Conservation (phyloP, 2,888 invertebrate species). For the Chironomus riparius region DNA sequence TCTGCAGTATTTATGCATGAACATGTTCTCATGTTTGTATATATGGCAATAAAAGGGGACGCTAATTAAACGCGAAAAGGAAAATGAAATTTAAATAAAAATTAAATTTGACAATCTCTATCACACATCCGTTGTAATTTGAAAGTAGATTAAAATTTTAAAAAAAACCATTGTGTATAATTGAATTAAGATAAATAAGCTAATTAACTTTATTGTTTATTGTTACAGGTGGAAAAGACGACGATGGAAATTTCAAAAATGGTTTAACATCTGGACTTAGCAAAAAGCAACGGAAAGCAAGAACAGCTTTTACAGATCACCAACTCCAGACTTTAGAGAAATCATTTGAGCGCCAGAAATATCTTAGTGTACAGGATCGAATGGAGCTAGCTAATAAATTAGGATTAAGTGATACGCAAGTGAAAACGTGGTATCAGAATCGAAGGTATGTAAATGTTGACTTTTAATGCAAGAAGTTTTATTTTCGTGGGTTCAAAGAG, state of each 20-base stretch:
- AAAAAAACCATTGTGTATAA: not conserved
- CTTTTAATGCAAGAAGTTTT: not conserved
- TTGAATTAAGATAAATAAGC: conserved; percentile 10
- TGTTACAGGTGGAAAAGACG: conserved; percentile 5
- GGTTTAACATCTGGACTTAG: conserved; percentile 46
- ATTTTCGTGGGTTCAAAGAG: not conserved
- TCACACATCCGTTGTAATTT: not conserved
- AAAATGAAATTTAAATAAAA: conserved; percentile 17
- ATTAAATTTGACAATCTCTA: conserved; percentile 24
- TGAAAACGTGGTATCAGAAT: conserved; percentile 99
- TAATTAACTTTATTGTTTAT: not conserved
- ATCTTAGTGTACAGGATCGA: conserved; percentile 91
- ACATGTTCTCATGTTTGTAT: too few relatives aligned
- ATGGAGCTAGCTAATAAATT: conserved; percentile 96
- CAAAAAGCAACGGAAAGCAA: conserved; percentile 93
- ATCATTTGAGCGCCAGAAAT: conserved; percentile 94
- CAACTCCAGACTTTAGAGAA: conserved; percentile 94
- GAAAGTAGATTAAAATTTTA: not conserved
- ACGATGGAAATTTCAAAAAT: conserved; percentile 29
- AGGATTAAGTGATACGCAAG: conserved; percentile 96
- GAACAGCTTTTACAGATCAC: conserved; percentile 98
- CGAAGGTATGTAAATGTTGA: conserved; percentile 62
- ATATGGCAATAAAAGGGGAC: too few relatives aligned
- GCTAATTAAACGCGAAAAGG: too few relatives aligned
- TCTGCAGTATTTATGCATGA: not conserved